Base-by-base conservation (phyloP, 2,797 vertebrate species). In the Acipenser oxyrinchus region DNA sequence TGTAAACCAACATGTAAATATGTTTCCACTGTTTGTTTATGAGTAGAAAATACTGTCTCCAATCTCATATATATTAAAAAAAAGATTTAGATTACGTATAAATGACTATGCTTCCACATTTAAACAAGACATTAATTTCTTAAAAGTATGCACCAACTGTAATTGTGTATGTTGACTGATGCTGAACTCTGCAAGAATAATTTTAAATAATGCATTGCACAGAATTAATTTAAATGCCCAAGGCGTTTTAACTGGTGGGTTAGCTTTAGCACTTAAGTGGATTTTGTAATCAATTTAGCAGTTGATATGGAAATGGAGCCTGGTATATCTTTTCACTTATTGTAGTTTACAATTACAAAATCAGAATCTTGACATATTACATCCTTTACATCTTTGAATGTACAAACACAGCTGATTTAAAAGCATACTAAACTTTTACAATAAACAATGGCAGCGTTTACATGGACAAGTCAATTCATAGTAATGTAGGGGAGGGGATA, bases 331-430 rank as follows among this genome's bases (percentile, higher is more conserved):
- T 37, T 37, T 37, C 23, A 37, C 23, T 37, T 37, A 37, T 37
- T 37, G 23, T 37, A 37, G 23, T 37, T 4, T 37, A 1, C 23
- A 37, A 37, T 10, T 13, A 76, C 72, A 72, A 65, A 74, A 63
- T 4, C 48, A 69, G 64, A 74, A 63, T 49, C 70, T 62, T 15
- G 51, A 72, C 23, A 37, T 74, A 76, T 60, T 72, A 52, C 71
- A 74, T 70, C 68, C 52, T 66, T 64, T 69, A 67, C 76, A 74
- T 63, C 4, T 69, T 69, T 70, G 53, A 68, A 70, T 70, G 71
- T 72, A 64, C 66, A 74, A 71, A 55, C 0, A 0, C 23, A 58
- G 55, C 9, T 11, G 12, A 58, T 58, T 58, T 12, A 57, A 58
- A 58, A 58, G 55, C 55, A 58, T 37, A 37, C 23, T 37, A 37